phyloP scores from a whole-genome alignment of 92 coral and sea anemone species.

The Phenganax subtilis region DNA sequence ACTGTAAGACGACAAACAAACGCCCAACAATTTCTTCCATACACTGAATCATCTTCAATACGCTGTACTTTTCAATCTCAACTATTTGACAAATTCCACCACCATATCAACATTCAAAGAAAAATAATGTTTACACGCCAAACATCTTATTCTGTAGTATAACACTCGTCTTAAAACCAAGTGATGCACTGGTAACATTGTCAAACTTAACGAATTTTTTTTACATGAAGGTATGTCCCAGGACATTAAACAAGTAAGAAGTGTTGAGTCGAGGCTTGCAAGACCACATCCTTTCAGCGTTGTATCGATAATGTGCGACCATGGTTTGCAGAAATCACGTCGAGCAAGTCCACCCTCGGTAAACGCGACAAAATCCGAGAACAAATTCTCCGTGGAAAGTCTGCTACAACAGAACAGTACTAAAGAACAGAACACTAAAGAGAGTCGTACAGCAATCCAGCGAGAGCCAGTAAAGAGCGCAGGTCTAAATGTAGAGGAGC shows the following conservation, averaged over 20 bases:
- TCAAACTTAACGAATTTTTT: too few species aligned
- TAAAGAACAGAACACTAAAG: slow-evolving; percentile 55
- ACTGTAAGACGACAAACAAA: too few species aligned
- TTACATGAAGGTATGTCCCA: slow-evolving; percentile 2
- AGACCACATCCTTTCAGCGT: slow-evolving; percentile 73
- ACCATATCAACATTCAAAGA: too few species aligned
- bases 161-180: background rate
- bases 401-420: slow-evolving; percentile 73
- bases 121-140: too few species aligned
- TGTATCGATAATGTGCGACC: slow-evolving; percentile 89
- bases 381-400: slow-evolving; percentile 92
- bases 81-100: too few species aligned
- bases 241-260: slow-evolving; percentile 9
- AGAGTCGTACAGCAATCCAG: slow-evolving; percentile 23
- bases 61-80: too few species aligned
- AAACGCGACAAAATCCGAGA: slow-evolving; percentile 50
- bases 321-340: slow-evolving; percentile 25
- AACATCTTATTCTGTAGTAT: too few species aligned
- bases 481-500: background rate
- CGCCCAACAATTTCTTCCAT: too few species aligned
- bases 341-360: slow-evolving; percentile 47
- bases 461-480: slow-evolving; percentile 20
- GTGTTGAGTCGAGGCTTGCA: slow-evolving; percentile 28
- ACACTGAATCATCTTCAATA: too few species aligned
- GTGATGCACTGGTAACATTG: slow-evolving; percentile 25